Evolutionary conservation across 2,797 vertebrate species (phyloP).

Genomic region (Atherinosoma microstoma): DNA sequence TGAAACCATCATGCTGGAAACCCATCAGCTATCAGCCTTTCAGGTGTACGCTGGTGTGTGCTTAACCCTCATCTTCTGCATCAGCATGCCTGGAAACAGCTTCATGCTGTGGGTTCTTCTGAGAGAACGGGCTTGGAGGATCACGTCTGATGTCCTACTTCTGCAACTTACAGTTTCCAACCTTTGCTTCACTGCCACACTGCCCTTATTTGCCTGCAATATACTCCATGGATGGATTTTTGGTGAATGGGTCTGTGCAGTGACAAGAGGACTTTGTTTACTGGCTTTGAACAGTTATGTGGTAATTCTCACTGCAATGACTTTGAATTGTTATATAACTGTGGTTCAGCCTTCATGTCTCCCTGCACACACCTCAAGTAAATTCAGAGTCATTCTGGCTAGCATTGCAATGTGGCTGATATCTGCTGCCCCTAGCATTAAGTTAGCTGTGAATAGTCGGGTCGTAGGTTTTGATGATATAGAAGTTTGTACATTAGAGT

Average conservation of each 20-base stretch:
- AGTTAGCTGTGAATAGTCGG: not conserved
- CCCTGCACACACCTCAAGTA: not conserved
- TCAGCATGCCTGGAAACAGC: conserved; percentile 3
- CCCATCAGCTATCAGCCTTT: fast-evolving
- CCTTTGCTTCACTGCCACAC: conserved; percentile 6
- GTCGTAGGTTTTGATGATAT: fast-evolving
- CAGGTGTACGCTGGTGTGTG: not conserved
- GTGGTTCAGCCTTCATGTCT: not conserved
- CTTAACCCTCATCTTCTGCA: not conserved
- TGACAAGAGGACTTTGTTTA: fast-evolving
- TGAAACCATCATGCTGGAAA: not conserved
- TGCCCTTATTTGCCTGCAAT: not conserved
- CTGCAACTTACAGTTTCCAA: conserved; percentile 15
- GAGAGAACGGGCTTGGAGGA: conserved; percentile 13
- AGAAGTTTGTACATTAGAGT: not conserved
- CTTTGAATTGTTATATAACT: conserved; percentile 1
- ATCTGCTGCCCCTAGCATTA: not conserved
- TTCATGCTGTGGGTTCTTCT: conserved; percentile 15
- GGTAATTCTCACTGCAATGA: conserved; percentile 6
- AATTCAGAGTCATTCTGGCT: not conserved
- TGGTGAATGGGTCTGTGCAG: not conserved
- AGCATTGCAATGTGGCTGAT: not conserved
- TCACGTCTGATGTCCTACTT: not conserved
- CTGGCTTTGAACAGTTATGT: not conserved
- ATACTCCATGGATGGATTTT: not conserved